These are phyloP conservation scores for Netelia fuscicornis DNA, from an alignment of 2,888 invertebrate species.

Conservation along the genomic window DNA sequence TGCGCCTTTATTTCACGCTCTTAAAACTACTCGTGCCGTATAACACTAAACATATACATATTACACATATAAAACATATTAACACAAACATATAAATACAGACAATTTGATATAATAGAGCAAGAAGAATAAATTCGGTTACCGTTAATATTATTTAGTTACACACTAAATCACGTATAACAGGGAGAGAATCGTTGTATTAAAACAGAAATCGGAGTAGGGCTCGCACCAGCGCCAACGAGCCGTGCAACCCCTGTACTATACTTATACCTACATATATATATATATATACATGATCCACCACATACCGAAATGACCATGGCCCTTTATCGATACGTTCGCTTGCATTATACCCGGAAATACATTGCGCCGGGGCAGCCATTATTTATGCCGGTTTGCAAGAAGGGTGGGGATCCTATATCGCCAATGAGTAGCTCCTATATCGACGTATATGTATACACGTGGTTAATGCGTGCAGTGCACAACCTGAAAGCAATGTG, in stretches of 20 bases:
- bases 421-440: constrained; percentile 60
- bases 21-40: constrained; percentile 27
- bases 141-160: constrained; percentile 39
- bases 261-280: not conserved
- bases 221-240: constrained; percentile 16
- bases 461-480: constrained; percentile 56
- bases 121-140: not conserved
- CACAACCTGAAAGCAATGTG: constrained; percentile 36
- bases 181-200: constrained; percentile 46
- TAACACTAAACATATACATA: not conserved
- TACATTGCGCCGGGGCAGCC: constrained; percentile 66
- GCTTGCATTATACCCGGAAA: constrained; percentile 74
- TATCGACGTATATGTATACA: constrained; percentile 38
- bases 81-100: not conserved
- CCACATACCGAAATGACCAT: constrained; percentile 65
- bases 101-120: constrained; percentile 6
- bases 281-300: constrained; percentile 36
- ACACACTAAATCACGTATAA: constrained; percentile 37
- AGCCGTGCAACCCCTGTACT: constrained; percentile 40
- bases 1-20: constrained; percentile 27
- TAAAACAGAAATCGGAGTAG: constrained; percentile 21
- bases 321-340: constrained; percentile 73
- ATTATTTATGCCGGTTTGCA: constrained; percentile 68
- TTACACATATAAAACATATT: not conserved
- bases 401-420: constrained; percentile 48